Conservation (phyloP, 2,888 invertebrate species). For the Phengaris arion region DNA sequence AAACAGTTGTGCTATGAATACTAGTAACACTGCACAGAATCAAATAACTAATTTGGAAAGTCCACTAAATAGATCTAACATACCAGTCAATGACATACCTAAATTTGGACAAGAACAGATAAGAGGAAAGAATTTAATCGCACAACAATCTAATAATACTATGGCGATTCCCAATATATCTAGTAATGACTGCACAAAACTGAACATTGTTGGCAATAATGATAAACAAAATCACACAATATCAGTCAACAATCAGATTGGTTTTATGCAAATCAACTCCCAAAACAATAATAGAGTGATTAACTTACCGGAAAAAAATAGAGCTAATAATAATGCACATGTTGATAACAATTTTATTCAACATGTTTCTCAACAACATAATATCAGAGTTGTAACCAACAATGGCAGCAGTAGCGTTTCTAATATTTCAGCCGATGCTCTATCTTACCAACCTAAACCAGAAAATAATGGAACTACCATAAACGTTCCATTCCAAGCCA, state of each 20-base stretch:
- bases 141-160: conserved; percentile 55
- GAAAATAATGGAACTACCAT: conserved; percentile 71
- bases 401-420: conserved; percentile 59
- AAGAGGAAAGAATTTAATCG: conserved; percentile 70
- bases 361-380: conserved; percentile 71
- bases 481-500: conserved; percentile 74
- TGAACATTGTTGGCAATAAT: conserved; percentile 59
- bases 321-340: conserved; percentile 57
- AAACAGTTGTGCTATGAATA: conserved; percentile 65
- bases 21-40: conserved; percentile 57
- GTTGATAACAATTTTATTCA: conserved; percentile 63
- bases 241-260: conserved; percentile 69
- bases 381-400: conserved; percentile 71
- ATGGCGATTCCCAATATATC: conserved; percentile 49
- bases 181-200: conserved; percentile 67
- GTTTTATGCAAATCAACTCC: conserved; percentile 72
- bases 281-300: conserved; percentile 70
- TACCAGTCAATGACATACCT: conserved; percentile 59
- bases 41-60: conserved; percentile 61
- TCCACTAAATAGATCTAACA: conserved; percentile 59
- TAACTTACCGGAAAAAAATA: conserved; percentile 69
- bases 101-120: conserved; percentile 65
- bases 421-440: conserved; percentile 57
- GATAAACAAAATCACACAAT: conserved; percentile 69
- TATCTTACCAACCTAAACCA: conserved; percentile 67